These are phyloP conservation scores for Phodopus roborovskii DNA, from an alignment of 2,113 vertebrate genomes.

Conservation along the genomic window DNA sequence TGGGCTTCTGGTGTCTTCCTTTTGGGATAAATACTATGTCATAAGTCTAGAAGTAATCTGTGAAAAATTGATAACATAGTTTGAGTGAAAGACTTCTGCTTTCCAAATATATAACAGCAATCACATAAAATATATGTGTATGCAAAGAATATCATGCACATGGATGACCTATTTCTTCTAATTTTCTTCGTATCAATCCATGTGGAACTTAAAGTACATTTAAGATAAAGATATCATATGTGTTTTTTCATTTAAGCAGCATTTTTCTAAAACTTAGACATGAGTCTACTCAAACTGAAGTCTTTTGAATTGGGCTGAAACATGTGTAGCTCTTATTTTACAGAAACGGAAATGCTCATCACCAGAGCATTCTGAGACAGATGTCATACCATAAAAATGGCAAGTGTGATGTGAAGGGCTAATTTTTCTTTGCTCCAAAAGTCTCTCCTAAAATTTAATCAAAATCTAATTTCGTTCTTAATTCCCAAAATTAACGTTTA, in stretches of 20 bases:
- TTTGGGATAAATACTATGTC: conserved; percentile 23
- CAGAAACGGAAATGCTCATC: not conserved
- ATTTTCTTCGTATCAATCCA: conserved; percentile 4
- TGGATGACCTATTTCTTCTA: not conserved
- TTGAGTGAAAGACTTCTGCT: not conserved
- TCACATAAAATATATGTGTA: not conserved
- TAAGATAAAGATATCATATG: not conserved
- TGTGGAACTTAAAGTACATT: not conserved
- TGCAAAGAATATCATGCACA: not conserved
- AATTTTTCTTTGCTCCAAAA: conserved; percentile 24
- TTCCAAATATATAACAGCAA: not conserved
- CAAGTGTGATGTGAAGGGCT: not conserved
- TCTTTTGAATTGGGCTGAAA: conserved; percentile 26
- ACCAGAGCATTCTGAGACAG: not conserved
- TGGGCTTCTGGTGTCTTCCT: not conserved
- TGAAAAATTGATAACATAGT: not conserved
- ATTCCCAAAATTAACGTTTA: conserved; percentile 52
- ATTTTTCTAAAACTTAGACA: not conserved
- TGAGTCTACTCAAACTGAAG: conserved; percentile 11
- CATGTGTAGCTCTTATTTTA: not conserved
- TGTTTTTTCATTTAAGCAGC: not conserved
- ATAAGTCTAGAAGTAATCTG: conserved; percentile 1
- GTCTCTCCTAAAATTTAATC: conserved; percentile 35
- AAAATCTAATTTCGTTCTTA: conserved; percentile 51
- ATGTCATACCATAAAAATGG: not conserved